These are phyloP conservation scores for Laterallus jamaicensis DNA, from an alignment of 2,113 vertebrate species.

Conservation along the genomic window DNA sequence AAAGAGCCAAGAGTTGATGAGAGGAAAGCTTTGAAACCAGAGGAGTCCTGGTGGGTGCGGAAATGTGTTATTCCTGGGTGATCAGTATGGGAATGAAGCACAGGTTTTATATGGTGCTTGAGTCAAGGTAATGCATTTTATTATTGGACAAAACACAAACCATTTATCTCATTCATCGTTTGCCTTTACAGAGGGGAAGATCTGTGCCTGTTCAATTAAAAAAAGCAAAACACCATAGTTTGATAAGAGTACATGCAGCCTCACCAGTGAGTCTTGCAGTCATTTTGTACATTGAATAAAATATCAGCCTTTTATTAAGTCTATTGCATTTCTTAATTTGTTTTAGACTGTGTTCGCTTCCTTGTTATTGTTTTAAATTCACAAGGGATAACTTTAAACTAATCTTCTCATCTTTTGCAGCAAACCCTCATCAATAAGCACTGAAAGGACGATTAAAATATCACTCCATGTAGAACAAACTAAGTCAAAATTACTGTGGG, in stretches of 20 bases:
- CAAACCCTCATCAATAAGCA: conserved; percentile 78
- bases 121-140: background rate
- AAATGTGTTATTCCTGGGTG: background rate
- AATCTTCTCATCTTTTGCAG: conserved; percentile 77
- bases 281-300: background rate
- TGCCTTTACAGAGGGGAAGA: background rate
- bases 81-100: background rate
- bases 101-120: background rate
- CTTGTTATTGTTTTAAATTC: conserved; percentile 77
- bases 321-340: conserved; percentile 69
- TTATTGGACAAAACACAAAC: background rate
- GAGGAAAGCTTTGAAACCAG: background rate
- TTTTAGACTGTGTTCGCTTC: conserved; percentile 62
- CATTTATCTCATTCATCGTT: background rate
- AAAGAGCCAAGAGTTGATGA: background rate
- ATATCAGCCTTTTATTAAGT: conserved; percentile 57
- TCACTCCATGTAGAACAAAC: conserved; percentile 76
- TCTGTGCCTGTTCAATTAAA: background rate
- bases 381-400: conserved; percentile 77
- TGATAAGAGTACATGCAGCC: background rate
- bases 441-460: conserved; percentile 79
- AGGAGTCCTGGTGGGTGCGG: background rate
- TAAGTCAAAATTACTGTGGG: conserved; percentile 75
- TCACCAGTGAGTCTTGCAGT: background rate
- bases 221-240: background rate